phyloP scores from a whole-genome alignment of 2,888 invertebrate genomes.

The Oligia fasciuncula region DNA sequence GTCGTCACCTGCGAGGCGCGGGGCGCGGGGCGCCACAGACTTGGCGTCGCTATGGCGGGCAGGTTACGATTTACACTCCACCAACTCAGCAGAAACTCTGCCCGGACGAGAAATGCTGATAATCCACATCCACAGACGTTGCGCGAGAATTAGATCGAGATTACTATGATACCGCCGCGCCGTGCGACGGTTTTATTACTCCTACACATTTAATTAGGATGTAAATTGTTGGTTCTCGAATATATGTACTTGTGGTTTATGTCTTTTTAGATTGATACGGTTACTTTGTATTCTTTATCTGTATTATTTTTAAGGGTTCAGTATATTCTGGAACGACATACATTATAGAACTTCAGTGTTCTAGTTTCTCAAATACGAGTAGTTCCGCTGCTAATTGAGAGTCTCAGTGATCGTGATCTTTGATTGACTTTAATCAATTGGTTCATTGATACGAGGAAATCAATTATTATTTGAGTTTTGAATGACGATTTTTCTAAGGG shows the following conservation, averaged over 20 bases:
- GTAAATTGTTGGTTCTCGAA: constrained; percentile 69
- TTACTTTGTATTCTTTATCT: constrained; percentile 39
- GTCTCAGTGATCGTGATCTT: constrained; percentile 63
- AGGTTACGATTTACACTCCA: constrained; percentile 90
- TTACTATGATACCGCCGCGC: constrained; percentile 80
- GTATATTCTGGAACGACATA: background rate
- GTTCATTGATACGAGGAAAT: constrained; percentile 59
- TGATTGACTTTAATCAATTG: constrained; percentile 67
- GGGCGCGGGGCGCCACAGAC: constrained; percentile 75
- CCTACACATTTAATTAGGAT: constrained; percentile 77
- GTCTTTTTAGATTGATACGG: constrained; percentile 47
- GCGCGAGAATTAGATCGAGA: constrained; percentile 88
- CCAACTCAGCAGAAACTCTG: constrained; percentile 89
- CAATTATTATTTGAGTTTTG: constrained; percentile 51
- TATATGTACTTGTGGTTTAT: constrained; percentile 51
- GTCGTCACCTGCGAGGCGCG: constrained; percentile 87
- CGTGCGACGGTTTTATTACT: constrained; percentile 80
- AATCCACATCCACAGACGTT: constrained; percentile 85
- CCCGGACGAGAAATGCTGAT: constrained; percentile 88
- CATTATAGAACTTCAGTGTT: background rate
- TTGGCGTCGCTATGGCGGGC: constrained; percentile 88
- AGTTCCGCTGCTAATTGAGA: constrained; percentile 51
- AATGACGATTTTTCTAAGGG: constrained; percentile 52
- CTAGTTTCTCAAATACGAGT: constrained; percentile 33
- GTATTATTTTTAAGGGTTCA: constrained; percentile 28